Evolutionary conservation across 1,140 invertebrate species (phyloP).

Genomic region (Centruroides sculpturatus): DNA sequence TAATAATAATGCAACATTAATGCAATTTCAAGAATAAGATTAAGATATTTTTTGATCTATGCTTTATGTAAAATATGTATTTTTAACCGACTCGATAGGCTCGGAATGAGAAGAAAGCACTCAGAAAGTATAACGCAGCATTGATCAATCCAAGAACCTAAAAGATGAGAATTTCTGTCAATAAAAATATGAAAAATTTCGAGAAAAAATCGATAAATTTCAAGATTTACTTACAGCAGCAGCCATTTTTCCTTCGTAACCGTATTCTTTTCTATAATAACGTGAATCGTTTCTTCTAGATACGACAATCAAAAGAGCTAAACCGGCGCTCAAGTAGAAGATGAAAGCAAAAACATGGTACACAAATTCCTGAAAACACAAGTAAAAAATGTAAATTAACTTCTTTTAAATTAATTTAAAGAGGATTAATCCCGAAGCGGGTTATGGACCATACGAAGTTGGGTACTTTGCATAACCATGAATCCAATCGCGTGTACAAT

Average conservation of each 20-base stretch:
- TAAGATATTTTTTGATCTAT: too few species aligned
- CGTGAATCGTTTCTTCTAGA: not conserved
- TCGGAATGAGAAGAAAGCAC: conserved; percentile 8
- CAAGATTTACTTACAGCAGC: conserved; percentile 7
- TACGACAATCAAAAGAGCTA: conserved; percentile 3
- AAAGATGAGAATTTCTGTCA: not conserved
- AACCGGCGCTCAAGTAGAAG: conserved; percentile 9
- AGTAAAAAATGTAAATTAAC: not conserved
- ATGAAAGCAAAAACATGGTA: conserved; percentile 12
- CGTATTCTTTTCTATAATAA: not conserved
- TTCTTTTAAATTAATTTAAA: not conserved
- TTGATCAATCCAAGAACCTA: conserved; percentile 6
- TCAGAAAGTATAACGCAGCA: conserved; percentile 2
- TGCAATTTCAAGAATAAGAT: too few species aligned
- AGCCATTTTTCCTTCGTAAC: conserved; percentile 11
- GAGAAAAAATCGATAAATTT: not conserved
- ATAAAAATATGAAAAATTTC: not conserved
- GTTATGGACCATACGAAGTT: too few species aligned
- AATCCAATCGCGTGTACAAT: too few species aligned
- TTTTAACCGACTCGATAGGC: conserved; percentile 1
- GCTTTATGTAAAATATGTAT: too few species aligned
- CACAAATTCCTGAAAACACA: conserved; percentile 6
- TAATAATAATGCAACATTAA: too few species aligned
- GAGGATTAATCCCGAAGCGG: not conserved
- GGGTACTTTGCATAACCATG: too few species aligned